Conservation (phyloP, 2,888 invertebrate genomes). For the Tortricodes alternella region DNA sequence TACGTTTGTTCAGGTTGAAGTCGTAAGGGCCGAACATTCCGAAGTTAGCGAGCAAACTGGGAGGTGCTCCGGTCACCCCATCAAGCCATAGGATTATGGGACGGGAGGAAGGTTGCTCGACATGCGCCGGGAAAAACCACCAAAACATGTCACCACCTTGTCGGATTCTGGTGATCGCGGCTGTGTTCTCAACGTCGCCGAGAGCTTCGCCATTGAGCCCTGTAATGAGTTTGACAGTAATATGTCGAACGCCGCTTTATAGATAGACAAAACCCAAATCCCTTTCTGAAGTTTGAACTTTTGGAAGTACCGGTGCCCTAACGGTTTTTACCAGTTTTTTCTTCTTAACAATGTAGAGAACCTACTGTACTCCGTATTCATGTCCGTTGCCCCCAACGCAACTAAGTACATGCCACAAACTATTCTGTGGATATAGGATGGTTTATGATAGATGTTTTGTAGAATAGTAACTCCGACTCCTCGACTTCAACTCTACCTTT, state of each 20-base stretch:
- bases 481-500: too few species aligned
- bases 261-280: too few species aligned
- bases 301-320: too few species aligned
- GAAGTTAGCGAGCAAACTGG: constrained; percentile 93
- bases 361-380: too few species aligned
- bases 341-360: too few species aligned
- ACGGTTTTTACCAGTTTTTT: too few species aligned
- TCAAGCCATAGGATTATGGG: constrained; percentile 94
- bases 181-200: constrained; percentile 85
- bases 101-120: constrained; percentile 72
- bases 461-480: too few species aligned
- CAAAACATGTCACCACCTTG: constrained; percentile 91
- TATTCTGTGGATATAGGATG: too few species aligned
- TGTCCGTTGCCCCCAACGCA: too few species aligned
- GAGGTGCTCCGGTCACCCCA: constrained; percentile 91
- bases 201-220: constrained; percentile 64
- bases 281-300: too few species aligned
- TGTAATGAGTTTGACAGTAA: constrained; percentile 35
- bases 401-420: too few species aligned
- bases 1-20: constrained; percentile 83
- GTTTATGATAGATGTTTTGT: too few species aligned
- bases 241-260: not conserved
- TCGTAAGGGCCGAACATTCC: constrained; percentile 91
- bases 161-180: constrained; percentile 88
- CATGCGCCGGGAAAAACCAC: constrained; percentile 91